Base-by-base conservation (phyloP, 2,797 vertebrate genomes). In the Schizopygopsis malacanthus region DNA sequence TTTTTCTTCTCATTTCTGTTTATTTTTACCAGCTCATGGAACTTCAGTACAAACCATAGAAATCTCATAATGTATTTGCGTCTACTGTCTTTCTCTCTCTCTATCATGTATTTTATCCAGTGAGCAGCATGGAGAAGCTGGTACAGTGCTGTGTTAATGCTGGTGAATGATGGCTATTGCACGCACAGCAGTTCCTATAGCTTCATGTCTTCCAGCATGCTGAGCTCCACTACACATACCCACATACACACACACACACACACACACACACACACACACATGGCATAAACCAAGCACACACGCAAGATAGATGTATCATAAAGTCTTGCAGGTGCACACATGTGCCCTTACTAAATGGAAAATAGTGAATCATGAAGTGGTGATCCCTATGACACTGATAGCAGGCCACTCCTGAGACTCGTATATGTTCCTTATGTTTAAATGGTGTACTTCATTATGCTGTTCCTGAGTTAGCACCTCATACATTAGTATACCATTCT, bases 141-240 rank as follows among this genome's bases (percentile, higher is more conserved):
- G 84, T 50, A 67, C 79, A 81, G 65, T 82, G 83, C 78, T 85
- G 12, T 33, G 52, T 77, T 82, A 41, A 61, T 65, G 20, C 63
- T 63, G 77, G 77, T 80, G 52, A 80, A 79, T 63, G 33, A 84
- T 78, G 39, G 33, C 39, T 61, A 20, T 43, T 79, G 83, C 83
- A 82, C 7, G 78, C 56, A 71, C 65, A 72, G 65, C 50, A 76
- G 67, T 73, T 82, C n/a, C 59, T 72, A 41, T 59, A 79, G 65
- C 65, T 70, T 70, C 56, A 43, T 41, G 67, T 78, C 45, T 45
- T 79, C 56, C 77, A 79, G 69, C 56, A 63, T 47, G 71, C 71
- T 37, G 52, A 72, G 78, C 79, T 25, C 37, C 50, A 69, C 61
- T 4, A 16, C 79, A n/a, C 41, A 75, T 6, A 43, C n/a, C 33